A percentile compares a stretch with the other conserved stretches of the same genome.
These are phyloP conservation scores for Chunga burmeisteri DNA, from an alignment of 2,113 vertebrate genomes.

Conservation along the genomic window DNA sequence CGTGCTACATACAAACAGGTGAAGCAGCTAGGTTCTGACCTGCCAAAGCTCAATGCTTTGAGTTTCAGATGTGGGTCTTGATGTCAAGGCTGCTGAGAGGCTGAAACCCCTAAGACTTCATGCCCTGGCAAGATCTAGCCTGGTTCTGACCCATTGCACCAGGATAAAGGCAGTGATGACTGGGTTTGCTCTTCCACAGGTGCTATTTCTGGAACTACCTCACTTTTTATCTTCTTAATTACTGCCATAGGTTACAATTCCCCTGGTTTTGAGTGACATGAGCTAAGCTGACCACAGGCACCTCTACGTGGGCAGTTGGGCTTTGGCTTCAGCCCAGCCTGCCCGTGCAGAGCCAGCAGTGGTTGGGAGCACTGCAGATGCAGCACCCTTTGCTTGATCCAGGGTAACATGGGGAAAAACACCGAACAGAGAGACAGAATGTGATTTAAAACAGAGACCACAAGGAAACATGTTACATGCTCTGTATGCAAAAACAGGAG, in stretches of 20 bases:
- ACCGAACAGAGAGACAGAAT: accelerated
- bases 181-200: not conserved
- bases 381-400: not conserved
- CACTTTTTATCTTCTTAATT: not conserved
- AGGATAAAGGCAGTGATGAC: not conserved
- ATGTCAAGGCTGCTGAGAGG: not conserved
- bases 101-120: not conserved
- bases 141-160: not conserved
- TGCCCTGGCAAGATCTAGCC: not conserved
- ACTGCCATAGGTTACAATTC: not conserved
- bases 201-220: not conserved
- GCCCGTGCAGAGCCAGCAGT: accelerated
- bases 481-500: not conserved
- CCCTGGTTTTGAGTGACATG: not conserved
- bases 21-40: not conserved
- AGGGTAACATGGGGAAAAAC: accelerated
- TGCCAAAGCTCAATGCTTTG: not conserved
- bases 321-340: not conserved
- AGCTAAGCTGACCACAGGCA: not conserved
- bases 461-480: not conserved
- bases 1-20: not conserved
- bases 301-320: not conserved
- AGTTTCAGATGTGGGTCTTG: not conserved
- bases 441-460: not conserved
- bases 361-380: not conserved